phyloP scores from a whole-genome alignment of 2,888 invertebrate genomes.

The Epiblema foenella region DNA sequence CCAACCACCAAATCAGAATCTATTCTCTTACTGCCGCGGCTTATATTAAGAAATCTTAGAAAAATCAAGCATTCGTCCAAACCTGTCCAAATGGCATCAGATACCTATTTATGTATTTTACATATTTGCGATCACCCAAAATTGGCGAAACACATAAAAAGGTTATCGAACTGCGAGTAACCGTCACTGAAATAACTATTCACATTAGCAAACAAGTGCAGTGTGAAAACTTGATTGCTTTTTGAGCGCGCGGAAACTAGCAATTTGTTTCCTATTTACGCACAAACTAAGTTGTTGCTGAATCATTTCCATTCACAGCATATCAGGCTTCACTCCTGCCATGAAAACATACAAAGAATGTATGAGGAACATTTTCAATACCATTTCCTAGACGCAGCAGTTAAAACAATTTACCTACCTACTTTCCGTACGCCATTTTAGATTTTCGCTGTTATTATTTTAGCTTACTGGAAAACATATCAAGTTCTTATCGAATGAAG shows the following conservation, averaged over 20 bases:
- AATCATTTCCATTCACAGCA: conserved; percentile 38
- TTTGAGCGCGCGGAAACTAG: conserved; percentile 55
- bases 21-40: no score
- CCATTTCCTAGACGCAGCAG: conserved; percentile 6
- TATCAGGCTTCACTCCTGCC: not conserved
- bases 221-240: conserved; percentile 61
- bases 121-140: no score
- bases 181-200: conserved; percentile 10
- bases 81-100: no score
- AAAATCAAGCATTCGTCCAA: no score
- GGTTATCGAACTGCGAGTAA: not conserved
- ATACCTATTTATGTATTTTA: no score
- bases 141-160: no score
- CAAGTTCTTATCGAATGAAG: no score
- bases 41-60: no score
- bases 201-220: conserved; percentile 48
- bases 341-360: conserved; percentile 1
- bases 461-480: no score
- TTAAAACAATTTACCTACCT: conserved; percentile 22
- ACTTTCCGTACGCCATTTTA: not conserved
- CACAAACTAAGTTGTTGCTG: conserved; percentile 49
- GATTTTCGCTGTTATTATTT: no score
- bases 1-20: no score
- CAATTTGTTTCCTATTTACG: conserved; percentile 65
- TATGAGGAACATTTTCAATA: conserved; percentile 1